Base-by-base conservation (phyloP, 2,888 invertebrate species). In the Spatulosminthurus flaviceps region DNA sequence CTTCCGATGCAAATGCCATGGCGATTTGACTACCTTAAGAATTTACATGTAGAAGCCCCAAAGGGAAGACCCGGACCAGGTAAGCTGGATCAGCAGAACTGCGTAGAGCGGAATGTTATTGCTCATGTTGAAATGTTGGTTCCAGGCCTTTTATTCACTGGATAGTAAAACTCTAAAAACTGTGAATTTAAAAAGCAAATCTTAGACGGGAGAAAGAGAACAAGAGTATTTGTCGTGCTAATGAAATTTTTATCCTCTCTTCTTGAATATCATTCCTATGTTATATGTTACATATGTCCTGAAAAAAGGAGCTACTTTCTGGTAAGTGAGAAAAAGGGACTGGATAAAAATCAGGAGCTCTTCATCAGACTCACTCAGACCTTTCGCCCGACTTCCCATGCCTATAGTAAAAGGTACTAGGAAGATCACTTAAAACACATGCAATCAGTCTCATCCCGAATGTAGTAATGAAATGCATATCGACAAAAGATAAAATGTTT, bases 141-240 rank as follows among this genome's bases (percentile, higher is more conserved):
- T n/a, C n/a, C n/a, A n/a, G n/a, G n/a, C n/a, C n/a, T n/a, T n/a
- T n/a, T n/a, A n/a, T n/a, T 64, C 19, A 67, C 2, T 7, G 5
- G 42, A 70, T 41, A 70, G 41, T 11, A 70, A 41, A 70, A 21
- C 11, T 51, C 19, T 19, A 19, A 42, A 16, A 64, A 64, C 64
- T 51, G 51, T 5, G 24, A 64, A 64, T 64, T 9, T 61, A 61
- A 61, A 21, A 61, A n/a, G 42, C 66, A 76, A 66, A 76, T 76
- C n/a, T 41, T 16, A 16, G 11, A 22, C 13, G 41, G 24, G 75
- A 76, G n/a, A n/a, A 66, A 66, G 42, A 76, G 41, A 42, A 76
- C 75, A 76, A 76, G 75, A 66, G 24, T 76, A 66, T 66, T 74
- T 76, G 75, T 76, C 67, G 42, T 41, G 19, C 67, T 76, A 76